These are phyloP conservation scores for Zaprionus taronus DNA, from an alignment of 1,140 invertebrate genomes.

Conservation along the genomic window DNA sequence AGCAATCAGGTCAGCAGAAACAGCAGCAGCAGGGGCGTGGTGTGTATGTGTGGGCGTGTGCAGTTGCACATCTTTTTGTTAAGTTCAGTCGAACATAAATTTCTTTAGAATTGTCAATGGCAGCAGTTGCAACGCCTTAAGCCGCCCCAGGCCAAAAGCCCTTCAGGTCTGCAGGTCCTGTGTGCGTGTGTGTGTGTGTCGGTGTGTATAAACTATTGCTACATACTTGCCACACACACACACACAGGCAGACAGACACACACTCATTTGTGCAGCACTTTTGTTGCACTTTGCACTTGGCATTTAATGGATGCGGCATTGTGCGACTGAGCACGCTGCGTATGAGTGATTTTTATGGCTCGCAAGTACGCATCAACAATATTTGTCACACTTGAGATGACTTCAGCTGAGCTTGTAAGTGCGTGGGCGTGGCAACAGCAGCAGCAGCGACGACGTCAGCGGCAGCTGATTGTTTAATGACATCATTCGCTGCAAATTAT, in stretches of 20 bases:
- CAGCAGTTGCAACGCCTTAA: conserved; percentile 56
- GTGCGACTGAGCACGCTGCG: conserved; percentile 39
- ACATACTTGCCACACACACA: conserved; percentile 28
- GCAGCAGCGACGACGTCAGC: background rate
- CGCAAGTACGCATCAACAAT: conserved; percentile 47
- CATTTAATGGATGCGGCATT: conserved; percentile 57
- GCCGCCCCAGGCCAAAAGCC: conserved; percentile 34
- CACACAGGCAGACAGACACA: conserved; percentile 13
- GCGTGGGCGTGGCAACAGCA: conserved; percentile 24
- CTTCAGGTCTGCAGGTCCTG: conserved; percentile 21
- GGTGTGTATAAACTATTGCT: conserved; percentile 7
- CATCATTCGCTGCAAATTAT: conserved; percentile 43
- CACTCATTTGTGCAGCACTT: conserved; percentile 51
- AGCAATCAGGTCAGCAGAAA: conserved; percentile 58
- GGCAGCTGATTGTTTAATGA: conserved; percentile 45
- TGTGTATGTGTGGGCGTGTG: conserved; percentile 26
- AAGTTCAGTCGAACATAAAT: conserved; percentile 64
- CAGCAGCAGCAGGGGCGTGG: background rate
- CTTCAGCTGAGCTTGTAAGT: conserved; percentile 27
- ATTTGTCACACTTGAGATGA: conserved; percentile 54
- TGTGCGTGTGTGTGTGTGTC: background rate
- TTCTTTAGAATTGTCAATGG: conserved; percentile 64
- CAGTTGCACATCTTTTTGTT: conserved; percentile 59
- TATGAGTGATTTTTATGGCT: conserved; percentile 62
- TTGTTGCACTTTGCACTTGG: conserved; percentile 64